Evolutionary conservation across 2,113 vertebrate genomes (phyloP), one percentile per base, ranked within the genome.

Genomic region (Pleuronectes platessa): DNA sequence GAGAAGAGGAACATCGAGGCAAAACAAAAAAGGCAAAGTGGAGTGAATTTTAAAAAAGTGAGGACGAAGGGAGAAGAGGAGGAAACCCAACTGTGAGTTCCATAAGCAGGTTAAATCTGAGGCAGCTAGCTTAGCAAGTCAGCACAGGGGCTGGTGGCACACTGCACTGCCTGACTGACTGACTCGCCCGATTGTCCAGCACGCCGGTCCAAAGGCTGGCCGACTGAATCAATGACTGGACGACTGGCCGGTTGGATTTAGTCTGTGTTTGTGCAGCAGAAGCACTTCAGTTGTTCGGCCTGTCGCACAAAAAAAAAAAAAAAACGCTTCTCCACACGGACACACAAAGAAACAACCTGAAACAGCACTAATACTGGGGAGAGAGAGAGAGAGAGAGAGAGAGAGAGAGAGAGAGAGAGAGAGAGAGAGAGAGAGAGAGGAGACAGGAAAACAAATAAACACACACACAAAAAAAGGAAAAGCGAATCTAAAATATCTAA

Each of bases 221-320:
- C 14, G 88, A 64, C 86, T 81, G 86, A 88, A 86, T 91, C 86
- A 89, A 88, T 78, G 83, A 75, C 71, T 68, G 81, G 70, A 54
- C 68, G 86, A 84, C 66, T 84, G 27, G 78, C 77, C 49, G 88
- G 18, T 83, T 20, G 84, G 91, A 90, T 90, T 92, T 86, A 87
- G 75, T 78, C 80, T 79, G 68, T 71, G 81, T 86, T 92, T 91
- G 89, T 92, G 92, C 92, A 90, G 86, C 89, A 79, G 76, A 87
- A 89, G 92, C 92, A 92, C 78, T 92, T 92, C 91, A 91, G 86
- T 93, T 93, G 92, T 93, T 88, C 85, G 26, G 85, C 77, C 71
- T 81, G 84, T 80, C 71, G 35, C 71, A 89, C 89, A 76, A 82
- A 65, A 31, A 31, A 27, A 65, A 31, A 31, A 27, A 27, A 6